phyloP scores from a whole-genome alignment of 2,888 invertebrate genomes.

The Hipparchia semele region DNA sequence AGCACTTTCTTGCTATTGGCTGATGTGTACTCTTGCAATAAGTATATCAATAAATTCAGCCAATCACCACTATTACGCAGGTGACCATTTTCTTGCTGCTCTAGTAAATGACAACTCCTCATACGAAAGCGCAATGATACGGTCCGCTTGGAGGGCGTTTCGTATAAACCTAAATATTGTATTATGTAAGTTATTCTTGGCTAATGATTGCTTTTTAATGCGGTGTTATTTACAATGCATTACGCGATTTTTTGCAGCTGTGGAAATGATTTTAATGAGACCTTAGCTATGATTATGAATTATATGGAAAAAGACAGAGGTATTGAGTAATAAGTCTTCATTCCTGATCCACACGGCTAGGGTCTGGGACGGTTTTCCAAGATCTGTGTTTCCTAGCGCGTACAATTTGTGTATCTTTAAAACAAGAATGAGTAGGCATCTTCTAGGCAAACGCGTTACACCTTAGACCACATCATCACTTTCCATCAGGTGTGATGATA shows the following conservation, averaged over 20 bases:
- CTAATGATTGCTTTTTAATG: conserved; percentile 36
- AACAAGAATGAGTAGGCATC: too few relatives aligned
- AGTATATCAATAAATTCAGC: not conserved
- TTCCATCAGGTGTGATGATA: too few relatives aligned
- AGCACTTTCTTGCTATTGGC: not conserved
- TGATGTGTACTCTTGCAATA: not conserved
- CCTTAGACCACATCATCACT: too few relatives aligned
- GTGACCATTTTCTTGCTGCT: not conserved
- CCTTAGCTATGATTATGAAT: not conserved
- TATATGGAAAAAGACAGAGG: not conserved
- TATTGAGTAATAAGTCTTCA: not conserved
- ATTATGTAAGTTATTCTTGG: conserved; percentile 30
- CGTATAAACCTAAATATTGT: conserved; percentile 24
- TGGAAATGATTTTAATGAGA: conserved; percentile 25
- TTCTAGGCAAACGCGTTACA: too few relatives aligned
- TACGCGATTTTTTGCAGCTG: conserved; percentile 28
- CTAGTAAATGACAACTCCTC: conserved; percentile 1
- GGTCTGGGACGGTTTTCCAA: too few relatives aligned
- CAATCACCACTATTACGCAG: not conserved
- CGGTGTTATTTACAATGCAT: conserved; percentile 31
- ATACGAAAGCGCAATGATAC: conserved; percentile 25
- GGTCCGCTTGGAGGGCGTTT: conserved; percentile 32
- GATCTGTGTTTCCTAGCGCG: too few relatives aligned
- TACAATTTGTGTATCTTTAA: too few relatives aligned
- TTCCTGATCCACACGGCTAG: too few relatives aligned